Conservation (phyloP, 2,888 invertebrate species). For the Macrosoma leucophasiata region DNA sequence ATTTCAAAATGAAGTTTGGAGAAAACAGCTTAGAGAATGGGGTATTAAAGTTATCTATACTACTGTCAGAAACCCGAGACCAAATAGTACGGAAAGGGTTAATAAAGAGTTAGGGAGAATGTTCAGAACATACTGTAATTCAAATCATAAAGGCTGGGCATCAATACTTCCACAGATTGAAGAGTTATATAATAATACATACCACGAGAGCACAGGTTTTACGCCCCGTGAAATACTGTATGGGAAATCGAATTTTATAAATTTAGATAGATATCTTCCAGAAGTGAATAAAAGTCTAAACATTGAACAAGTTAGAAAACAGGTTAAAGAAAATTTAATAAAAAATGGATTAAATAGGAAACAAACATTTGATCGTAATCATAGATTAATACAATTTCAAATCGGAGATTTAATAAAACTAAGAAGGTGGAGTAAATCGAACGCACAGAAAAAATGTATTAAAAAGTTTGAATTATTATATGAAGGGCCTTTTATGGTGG, state of each 20-base stretch:
- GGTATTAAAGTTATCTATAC: conserved; percentile 17
- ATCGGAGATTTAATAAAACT: conserved; percentile 21
- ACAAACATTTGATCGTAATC: conserved; percentile 6
- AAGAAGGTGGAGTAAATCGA: conserved; percentile 9
- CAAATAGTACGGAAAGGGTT: conserved; percentile 24
- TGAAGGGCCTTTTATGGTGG: conserved; percentile 8
- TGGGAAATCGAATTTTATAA: conserved; percentile 3
- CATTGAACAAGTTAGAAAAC: conserved; percentile 1
- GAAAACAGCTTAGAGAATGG: neutral
- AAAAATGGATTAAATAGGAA: conserved; percentile 2
- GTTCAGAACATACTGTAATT: conserved; percentile 23
- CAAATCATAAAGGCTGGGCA: conserved; percentile 23
- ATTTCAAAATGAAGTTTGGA: conserved; percentile 15
- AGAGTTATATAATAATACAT: conserved; percentile 23
- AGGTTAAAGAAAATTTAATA: conserved; percentile 11
- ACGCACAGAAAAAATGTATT: conserved; percentile 13
- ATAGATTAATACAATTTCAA: conserved; percentile 12
- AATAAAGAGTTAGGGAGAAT: conserved; percentile 26
- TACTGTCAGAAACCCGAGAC: conserved; percentile 24
- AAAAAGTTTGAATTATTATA: conserved; percentile 9
- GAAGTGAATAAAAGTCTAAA: neutral
- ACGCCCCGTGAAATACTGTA: conserved; percentile 20
- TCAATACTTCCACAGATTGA: conserved; percentile 15
- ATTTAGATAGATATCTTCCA: conserved; percentile 8
- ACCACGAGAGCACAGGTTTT: conserved; percentile 21